A percentile compares a stretch with the other conserved stretches of the same genome.
Conservation (phyloP, 2,888 invertebrate species). For the Lysandra coridon region DNA sequence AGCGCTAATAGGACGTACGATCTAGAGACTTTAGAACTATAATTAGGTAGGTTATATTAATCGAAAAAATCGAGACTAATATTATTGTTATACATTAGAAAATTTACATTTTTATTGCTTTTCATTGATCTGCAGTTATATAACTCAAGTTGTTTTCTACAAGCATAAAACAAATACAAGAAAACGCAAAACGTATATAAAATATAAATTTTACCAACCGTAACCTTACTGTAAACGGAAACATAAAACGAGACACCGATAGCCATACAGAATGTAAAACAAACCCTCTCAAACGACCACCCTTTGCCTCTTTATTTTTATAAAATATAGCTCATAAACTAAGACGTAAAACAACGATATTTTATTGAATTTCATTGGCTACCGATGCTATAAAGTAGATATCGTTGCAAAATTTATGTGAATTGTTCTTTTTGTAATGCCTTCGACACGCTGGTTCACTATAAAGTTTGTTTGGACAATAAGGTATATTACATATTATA, state of each 20-base stretch:
- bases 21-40: too few species aligned
- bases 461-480: conserved; percentile 18
- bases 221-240: conserved; percentile 18
- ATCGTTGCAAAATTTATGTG: conserved; percentile 64
- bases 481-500: too few species aligned
- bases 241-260: conserved; percentile 20
- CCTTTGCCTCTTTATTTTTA: conserved; percentile 61
- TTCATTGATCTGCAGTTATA: neutral
- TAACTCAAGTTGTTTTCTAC: neutral
- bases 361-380: conserved; percentile 64
- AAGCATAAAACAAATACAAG: neutral
- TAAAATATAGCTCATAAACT: conserved; percentile 72
- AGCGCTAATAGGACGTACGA: too few species aligned
- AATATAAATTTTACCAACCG: conserved; percentile 17
- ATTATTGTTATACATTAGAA: too few species aligned
- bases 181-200: neutral
- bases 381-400: conserved; percentile 62
- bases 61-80: too few species aligned
- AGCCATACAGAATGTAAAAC: conserved; percentile 37
- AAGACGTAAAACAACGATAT: conserved; percentile 64
- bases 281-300: conserved; percentile 44
- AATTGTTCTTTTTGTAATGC: conserved; percentile 60
- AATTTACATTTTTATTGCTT: too few species aligned
- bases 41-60: too few species aligned
- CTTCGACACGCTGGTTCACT: conserved; percentile 8